Percentiles rank a stretch among this genome's conserved stretches.
Evolutionary conservation across 2,888 invertebrate species (phyloP).

Genomic region (Drosophila setosimentum): DNA sequence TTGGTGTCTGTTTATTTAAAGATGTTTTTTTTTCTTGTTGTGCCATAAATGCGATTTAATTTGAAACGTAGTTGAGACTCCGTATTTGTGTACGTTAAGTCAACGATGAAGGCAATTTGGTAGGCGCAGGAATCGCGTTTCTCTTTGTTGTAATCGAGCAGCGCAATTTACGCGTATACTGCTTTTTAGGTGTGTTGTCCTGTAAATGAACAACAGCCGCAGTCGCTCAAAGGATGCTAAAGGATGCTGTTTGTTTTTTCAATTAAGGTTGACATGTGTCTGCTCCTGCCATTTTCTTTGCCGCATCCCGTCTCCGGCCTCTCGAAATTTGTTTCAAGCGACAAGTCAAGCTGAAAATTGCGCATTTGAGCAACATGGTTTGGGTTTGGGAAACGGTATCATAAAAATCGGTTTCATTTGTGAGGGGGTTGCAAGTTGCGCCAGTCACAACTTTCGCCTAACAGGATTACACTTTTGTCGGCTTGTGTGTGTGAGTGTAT

Average conservation of each 20-base stretch:
- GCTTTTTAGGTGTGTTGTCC: slow-evolving; percentile 69
- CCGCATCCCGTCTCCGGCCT: slow-evolving; percentile 10
- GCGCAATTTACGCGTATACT: slow-evolving; percentile 61
- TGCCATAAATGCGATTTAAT: slow-evolving; percentile 77
- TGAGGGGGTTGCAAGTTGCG: slow-evolving; percentile 29
- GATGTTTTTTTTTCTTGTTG: slow-evolving; percentile 48
- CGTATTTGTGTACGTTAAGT: slow-evolving; percentile 63
- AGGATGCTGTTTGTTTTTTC: slow-evolving; percentile 61
- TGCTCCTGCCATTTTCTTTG: slow-evolving; percentile 20
- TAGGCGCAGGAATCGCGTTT: slow-evolving; percentile 18
- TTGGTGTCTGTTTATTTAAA: slow-evolving; percentile 51
- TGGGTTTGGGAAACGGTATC: slow-evolving; percentile 34
- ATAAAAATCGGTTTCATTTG: slow-evolving; percentile 25
- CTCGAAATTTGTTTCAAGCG: slow-evolving; percentile 66
- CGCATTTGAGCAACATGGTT: slow-evolving; percentile 61
- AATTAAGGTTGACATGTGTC: slow-evolving; percentile 76
- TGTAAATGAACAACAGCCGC: slow-evolving; percentile 71
- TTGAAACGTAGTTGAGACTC: slow-evolving; percentile 67
- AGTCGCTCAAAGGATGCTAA: slow-evolving; percentile 45
- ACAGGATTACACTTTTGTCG: slow-evolving; percentile 49
- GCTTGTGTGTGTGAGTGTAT: slow-evolving; percentile 9
- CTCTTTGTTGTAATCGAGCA: slow-evolving; percentile 68
- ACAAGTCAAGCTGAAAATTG: slow-evolving; percentile 80
- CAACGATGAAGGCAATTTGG: slow-evolving; percentile 52
- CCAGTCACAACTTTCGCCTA: slow-evolving; percentile 43